Percentiles rank a stretch among this genome's conserved stretches.
Conservation (phyloP, 2,888 invertebrate species). For the Carcina quercana region DNA sequence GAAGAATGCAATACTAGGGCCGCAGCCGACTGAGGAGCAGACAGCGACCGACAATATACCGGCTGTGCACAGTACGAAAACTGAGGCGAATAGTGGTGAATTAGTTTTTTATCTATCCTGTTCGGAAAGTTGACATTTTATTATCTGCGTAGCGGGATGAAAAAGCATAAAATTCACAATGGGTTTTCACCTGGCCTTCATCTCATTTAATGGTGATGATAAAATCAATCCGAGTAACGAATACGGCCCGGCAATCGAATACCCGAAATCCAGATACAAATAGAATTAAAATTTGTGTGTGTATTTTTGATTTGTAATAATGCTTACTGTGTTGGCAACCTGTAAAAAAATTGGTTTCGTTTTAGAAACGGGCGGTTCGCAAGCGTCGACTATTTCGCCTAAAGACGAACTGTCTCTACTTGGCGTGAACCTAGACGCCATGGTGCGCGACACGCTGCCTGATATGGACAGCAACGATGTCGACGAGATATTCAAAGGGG, state of each 20-base stretch:
- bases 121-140: too few species aligned
- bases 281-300: too few species aligned
- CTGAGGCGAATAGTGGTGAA: conserved; percentile 48
- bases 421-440: conserved; percentile 81
- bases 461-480: conserved; percentile 94
- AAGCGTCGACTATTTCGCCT: conserved; percentile 66
- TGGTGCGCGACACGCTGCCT: conserved; percentile 80
- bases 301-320: too few species aligned
- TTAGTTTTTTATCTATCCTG: conserved; percentile 1
- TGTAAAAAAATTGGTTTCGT: too few species aligned
- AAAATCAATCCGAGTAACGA: too few species aligned
- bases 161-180: too few species aligned
- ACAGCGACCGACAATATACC: conserved; percentile 37
- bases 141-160: too few species aligned
- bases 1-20: conserved; percentile 60
- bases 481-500: conserved; percentile 93
- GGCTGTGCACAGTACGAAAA: conserved; percentile 45
- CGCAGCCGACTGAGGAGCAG: conserved; percentile 43
- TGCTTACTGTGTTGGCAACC: too few species aligned
- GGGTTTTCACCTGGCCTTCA: too few species aligned
- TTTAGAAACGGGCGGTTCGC: conserved; percentile 54
- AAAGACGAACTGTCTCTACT: conserved; percentile 76
- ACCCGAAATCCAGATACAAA: too few species aligned
- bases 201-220: too few species aligned
- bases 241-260: too few species aligned